Conservation (phyloP, 37 sponge, comb jelly and placozoan genomes). For the Agelas oroides region DNA sequence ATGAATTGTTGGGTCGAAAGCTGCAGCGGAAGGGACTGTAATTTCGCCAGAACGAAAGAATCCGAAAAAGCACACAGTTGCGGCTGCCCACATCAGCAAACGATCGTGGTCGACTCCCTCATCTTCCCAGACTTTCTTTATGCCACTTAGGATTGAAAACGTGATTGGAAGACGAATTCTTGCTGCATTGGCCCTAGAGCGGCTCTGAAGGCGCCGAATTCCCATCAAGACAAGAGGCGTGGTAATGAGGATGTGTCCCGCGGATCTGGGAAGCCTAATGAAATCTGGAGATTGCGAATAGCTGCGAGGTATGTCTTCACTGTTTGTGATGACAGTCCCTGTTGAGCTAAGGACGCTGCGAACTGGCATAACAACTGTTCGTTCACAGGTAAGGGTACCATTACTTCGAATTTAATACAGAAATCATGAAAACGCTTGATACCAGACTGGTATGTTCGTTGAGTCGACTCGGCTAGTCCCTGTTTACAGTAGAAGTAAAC, state of each 20-base stretch:
- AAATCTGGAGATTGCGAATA: background rate
- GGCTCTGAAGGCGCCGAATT: background rate
- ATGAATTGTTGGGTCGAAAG: constrained; percentile 4
- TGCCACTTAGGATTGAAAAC: background rate
- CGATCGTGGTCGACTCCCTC: background rate
- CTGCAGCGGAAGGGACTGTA: background rate
- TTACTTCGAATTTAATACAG: background rate
- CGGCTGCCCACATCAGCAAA: constrained; percentile 40
- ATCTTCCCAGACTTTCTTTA: background rate
- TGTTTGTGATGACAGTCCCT: constrained; percentile 1
- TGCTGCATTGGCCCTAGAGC: background rate
- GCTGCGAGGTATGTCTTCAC: constrained; percentile 6
- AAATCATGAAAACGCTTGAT: constrained; percentile 2
- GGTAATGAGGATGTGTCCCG: constrained; percentile 23
- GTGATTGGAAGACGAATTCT: constrained; percentile 3
- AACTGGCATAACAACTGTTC: background rate
- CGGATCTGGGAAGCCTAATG: constrained; percentile 15
- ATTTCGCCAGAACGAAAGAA: constrained; percentile 54
- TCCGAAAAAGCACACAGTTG: constrained; percentile 45
- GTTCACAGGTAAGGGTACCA: background rate
- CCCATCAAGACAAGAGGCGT: background rate
- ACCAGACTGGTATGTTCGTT: constrained; percentile 24
- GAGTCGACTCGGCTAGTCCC: constrained; percentile 39
- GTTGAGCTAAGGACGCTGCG: background rate
- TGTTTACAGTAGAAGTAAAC: constrained; percentile 4